Base-by-base conservation (phyloP, 1,140 invertebrate species). In the Orchesella cincta region DNA sequence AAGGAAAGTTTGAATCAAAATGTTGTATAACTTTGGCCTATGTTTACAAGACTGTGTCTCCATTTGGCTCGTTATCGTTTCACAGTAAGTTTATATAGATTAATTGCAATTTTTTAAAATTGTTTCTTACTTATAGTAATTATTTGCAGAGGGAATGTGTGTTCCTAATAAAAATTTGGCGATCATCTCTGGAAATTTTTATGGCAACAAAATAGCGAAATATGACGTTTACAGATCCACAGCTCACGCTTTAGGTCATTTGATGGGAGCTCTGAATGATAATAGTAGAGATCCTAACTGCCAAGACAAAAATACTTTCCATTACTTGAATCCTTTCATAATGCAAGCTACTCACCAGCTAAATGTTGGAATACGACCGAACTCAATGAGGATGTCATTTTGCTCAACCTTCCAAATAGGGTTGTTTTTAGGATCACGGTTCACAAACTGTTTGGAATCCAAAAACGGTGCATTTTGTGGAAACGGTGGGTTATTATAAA, bases 221-320 rank as follows among this genome's bases (percentile, higher is more conserved):
- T 64, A 64, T 31, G 57, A 64, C 23, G 12, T 64, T 23, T 64
- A 26, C 57, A 23, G 57, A 64, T 5, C 57, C 57, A 64, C 57
- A 23, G n/a, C 23, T 31, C 57, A 64, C 23, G n/a, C 57, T 8
- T 8, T 64, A 31, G 57, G 57, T 31, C 57, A 64, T 31, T 31
- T 64, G n/a, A 26, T 64, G n/a, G 57, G 57, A 64, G 57, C 57
- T 12, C 5, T 5, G 12, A 23, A 64, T 64, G 57, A 64, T 31
- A 12, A 23, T 26, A 5, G 5, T 8, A 12, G 5, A 23, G 57
- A 64, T 23, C 5, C 12, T 8, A 23, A 64, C 57, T 64, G 57
- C 23, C 29, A 12, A 8, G 57, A 64, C 23, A 26, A 64, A 14
- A 26, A 64, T 12, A 5, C 29, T 8, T 8, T 8, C 8, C 23